phyloP scores from a whole-genome alignment of 2,888 invertebrate genomes.

The Drosophila atripex region DNA sequence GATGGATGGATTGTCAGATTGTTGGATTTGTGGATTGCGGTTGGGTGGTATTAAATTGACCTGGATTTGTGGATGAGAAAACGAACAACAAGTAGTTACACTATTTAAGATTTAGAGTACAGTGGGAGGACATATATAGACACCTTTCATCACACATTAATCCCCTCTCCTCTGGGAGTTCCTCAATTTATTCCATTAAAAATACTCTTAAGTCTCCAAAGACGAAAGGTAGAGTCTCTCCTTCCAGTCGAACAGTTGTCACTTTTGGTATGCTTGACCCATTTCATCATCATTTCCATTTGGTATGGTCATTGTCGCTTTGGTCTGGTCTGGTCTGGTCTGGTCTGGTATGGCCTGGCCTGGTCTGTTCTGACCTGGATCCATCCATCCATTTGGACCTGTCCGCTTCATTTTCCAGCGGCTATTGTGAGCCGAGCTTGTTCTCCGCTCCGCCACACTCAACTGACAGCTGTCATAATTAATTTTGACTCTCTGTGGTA shows the following conservation, averaged over 20 bases:
- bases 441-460: conserved; percentile 63
- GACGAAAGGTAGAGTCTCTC: neutral
- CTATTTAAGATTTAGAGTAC: neutral
- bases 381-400: conserved; percentile 37
- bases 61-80: neutral
- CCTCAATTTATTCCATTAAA: neutral
- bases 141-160: neutral
- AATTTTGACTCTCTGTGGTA: conserved; percentile 83
- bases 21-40: neutral
- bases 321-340: conserved; percentile 6
- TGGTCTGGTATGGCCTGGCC: neutral
- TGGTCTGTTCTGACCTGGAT: conserved; percentile 1
- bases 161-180: no score
- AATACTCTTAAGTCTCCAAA: neutral
- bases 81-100: no score
- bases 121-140: no score
- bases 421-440: conserved; percentile 46
- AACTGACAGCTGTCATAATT: conserved; percentile 84
- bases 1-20: conserved; percentile 38
- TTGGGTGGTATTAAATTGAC: conserved; percentile 10
- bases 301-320: conserved; percentile 55
- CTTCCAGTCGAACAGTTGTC: conserved; percentile 50
- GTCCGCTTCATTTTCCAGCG: conserved; percentile 32
- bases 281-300: conserved; percentile 65
- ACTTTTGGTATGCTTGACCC: conserved; percentile 73